Base-by-base conservation (phyloP, 2,797 vertebrate genomes). In the Cossypha dichroa region DNA sequence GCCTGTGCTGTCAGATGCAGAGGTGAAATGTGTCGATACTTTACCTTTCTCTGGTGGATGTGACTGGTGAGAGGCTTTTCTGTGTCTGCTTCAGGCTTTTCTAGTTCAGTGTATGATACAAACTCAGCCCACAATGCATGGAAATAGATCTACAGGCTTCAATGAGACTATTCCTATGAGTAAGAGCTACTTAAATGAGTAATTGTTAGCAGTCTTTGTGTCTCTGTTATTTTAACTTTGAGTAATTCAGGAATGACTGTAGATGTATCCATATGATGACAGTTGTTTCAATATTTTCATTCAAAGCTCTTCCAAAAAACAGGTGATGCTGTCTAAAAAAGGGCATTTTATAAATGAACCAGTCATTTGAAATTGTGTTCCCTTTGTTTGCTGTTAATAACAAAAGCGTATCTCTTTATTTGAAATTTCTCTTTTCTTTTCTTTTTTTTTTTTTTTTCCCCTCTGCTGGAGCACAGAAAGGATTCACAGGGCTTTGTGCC, bases 221-320 rank as follows among this genome's bases (percentile, higher is more conserved):
- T 68, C 73, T 88, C 73, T 90, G 87, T 88, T 94, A 46, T 93
- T 96, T 94, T 91, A 96, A 96, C 93, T 93, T 92, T 94, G 89
- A 94, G 94, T 96, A 91, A 96, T 96, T 94, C 91, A 94, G 90
- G 93, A 95, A 90, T 90, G 89, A 94, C 93, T 91, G 91, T 81
- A 94, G 79, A 33, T 52, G 52, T 20, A 56, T 63, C 85, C 91
- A 70, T 90, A 73, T 13, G 58, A 93, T 88, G 76, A 52, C 76
- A 76, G 76, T 96, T 86, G 82, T 95, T 95, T 86, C 85, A 66
- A 34, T 81, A 67, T 93, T 84, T 96, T 91, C 85, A 73, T 76
- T 96, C 79, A 90, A 91, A 93, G 58, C 43, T 67, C 45, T 76
- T 84, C 0, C 0, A 4, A 83, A 94, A 93, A 94, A 60, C 69